These are phyloP conservation scores for Ceratosolen solmsi DNA, from an alignment of 1,140 invertebrate species.

Conservation along the genomic window DNA sequence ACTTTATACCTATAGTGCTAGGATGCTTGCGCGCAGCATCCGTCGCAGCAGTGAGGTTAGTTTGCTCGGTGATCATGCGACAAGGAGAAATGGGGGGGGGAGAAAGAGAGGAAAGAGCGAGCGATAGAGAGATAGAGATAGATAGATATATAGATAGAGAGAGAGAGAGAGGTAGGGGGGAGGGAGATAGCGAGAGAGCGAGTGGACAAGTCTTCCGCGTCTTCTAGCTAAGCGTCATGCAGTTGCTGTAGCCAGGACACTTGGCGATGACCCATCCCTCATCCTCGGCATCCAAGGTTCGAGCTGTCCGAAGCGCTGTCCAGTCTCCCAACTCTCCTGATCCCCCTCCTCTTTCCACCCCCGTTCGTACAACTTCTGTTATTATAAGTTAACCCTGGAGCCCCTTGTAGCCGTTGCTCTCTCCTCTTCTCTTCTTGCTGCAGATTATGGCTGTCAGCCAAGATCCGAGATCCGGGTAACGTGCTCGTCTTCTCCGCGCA, in stretches of 20 bases:
- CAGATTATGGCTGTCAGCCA: conserved; percentile 73
- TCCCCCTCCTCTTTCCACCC: conserved; percentile 64
- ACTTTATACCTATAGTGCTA: conserved; percentile 39
- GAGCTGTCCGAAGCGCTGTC: conserved; percentile 57
- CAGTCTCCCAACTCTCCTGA: conserved; percentile 64
- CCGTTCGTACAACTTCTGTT: conserved; percentile 73
- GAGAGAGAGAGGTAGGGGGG: background rate
- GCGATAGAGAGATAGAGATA: conserved; percentile 33
- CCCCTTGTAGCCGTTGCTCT: conserved; percentile 33
- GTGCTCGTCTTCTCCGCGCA: conserved; percentile 22
- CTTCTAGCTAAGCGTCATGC: conserved; percentile 58
- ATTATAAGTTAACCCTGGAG: conserved; percentile 72
- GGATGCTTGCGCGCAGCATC: conserved; percentile 9
- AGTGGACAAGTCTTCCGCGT: conserved; percentile 59
- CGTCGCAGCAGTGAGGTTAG: conserved; percentile 61
- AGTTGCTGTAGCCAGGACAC: conserved; percentile 67
- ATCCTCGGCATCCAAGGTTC: conserved; percentile 53
- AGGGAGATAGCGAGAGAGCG: too few relatives aligned
- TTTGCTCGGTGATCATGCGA: conserved; percentile 56
- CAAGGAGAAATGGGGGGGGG: conserved; percentile 26
- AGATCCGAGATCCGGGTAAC: conserved; percentile 68
- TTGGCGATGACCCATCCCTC: conserved; percentile 71
- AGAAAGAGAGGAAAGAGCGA: background rate
- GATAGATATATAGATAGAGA: conserved; percentile 27
- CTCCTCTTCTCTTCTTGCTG: conserved; percentile 35